phyloP scores from a whole-genome alignment of 2,888 invertebrate species.

The Onthophagus sagittarius region DNA sequence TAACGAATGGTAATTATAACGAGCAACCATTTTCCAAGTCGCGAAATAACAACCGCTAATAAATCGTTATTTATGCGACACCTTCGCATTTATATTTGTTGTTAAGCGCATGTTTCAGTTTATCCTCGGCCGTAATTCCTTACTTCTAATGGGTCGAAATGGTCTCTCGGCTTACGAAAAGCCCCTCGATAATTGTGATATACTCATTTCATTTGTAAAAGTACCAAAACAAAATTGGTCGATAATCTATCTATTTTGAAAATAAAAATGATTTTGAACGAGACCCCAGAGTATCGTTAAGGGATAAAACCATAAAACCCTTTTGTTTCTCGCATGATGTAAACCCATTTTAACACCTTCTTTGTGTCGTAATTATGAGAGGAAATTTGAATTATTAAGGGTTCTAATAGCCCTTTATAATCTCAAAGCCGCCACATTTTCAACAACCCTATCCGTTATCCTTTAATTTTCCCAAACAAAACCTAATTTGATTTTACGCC shows the following conservation, averaged over 20 bases:
- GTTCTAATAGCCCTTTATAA: neutral
- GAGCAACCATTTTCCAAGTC: neutral
- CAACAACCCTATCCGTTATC: neutral
- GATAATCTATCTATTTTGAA: neutral
- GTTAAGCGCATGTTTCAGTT: neutral
- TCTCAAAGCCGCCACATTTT: neutral
- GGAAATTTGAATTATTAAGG: neutral
- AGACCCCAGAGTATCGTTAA: neutral
- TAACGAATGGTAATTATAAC: neutral
- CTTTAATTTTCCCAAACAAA: too few species aligned
- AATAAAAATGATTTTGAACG: neutral
- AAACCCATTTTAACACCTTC: neutral
- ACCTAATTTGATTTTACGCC: too few species aligned
- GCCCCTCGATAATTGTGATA: neutral
- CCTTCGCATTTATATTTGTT: neutral
- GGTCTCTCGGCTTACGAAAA: neutral
- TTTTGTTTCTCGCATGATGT: neutral
- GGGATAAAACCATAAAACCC: neutral
- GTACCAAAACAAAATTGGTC: neutral
- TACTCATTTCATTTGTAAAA: neutral
- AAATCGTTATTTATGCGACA: neutral
- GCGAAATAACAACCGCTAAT: neutral
- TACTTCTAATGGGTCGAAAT: neutral
- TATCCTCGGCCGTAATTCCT: neutral
- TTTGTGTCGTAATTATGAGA: neutral